These are phyloP conservation scores for Pyxicephalus adspersus DNA, from an alignment of 2,113 vertebrate species.

Conservation along the genomic window DNA sequence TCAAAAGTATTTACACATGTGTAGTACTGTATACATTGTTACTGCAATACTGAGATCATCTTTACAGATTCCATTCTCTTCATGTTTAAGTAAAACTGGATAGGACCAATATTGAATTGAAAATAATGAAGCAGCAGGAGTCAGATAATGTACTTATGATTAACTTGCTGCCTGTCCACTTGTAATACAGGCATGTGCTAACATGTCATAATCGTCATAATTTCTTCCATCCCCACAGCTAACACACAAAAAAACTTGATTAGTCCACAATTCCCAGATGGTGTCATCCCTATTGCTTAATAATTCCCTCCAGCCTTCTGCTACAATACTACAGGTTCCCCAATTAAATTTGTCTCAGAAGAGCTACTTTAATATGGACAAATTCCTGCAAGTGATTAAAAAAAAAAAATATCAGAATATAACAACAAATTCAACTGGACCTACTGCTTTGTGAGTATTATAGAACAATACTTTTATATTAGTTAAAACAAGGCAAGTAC, in stretches of 20 bases:
- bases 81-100: not conserved
- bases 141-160: constrained; percentile 90
- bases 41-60: not conserved
- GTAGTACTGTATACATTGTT: not conserved
- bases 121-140: constrained; percentile 89
- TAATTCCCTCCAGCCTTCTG: constrained; percentile 87
- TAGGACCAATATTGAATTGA: constrained; percentile 40
- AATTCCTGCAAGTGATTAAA: constrained; percentile 73
- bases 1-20: too few species aligned
- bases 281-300: constrained; percentile 83
- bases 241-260: constrained; percentile 88
- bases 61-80: not conserved
- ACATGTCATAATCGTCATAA: constrained; percentile 97
- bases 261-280: constrained; percentile 86
- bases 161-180: constrained; percentile 96
- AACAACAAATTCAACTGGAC: too few species aligned
- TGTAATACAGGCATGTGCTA: constrained; percentile 87
- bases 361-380: constrained; percentile 77
- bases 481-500: too few species aligned
- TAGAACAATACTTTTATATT: too few species aligned
- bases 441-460: too few species aligned
- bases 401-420: not conserved
- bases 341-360: constrained; percentile 86
- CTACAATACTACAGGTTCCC: constrained; percentile 76
- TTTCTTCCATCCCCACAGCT: constrained; percentile 82